Evolutionary conservation across 2,888 invertebrate genomes (phyloP), one percentile per base, ranked within the genome.

Genomic region (Rhingia campestris): DNA sequence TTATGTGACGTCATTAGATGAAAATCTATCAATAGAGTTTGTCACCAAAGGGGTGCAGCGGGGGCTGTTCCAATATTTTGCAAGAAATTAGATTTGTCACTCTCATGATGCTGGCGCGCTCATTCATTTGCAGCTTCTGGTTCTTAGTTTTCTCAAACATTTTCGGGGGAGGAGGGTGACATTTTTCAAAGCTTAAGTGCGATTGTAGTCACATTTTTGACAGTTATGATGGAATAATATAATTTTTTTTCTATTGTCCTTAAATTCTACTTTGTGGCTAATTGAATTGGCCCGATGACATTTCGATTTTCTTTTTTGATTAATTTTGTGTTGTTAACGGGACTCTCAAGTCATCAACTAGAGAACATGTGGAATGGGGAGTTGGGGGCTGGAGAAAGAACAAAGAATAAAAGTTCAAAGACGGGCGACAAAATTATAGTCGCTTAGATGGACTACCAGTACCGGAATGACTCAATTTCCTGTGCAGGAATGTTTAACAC

Each of bases 1-100:
- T 88, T 88, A 88, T 85, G 86, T 88, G 87, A 88, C 87, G 88
- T 88, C 87, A 88, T 88, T 88, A 87, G 86, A 86, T 87, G 74
- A 80, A 84, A 80, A 75, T 84, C 80, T 80, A 80, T 70, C 84
- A 45, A 80, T 70, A 54, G 69, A 69, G 4, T 30, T 9, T 12
- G 59, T 22, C 61, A 37, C 33, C 45, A 47, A 56, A 39, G 41
- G 41, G 43, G 9, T 51, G 37, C 22, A 30, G 35, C 39, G 22
- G 43, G 61, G 43, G 32, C 43, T 37, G 63, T 82, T 79, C 82
- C 22, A 22, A 84, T 74, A 84, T 84, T 84, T 84, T 84, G 69
- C 41, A 79, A 53, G 70, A 84, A 84, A 84, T 84, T 84, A 84
- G 80, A 84, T 84, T 84, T 74, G 67, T 53, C 49, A 67, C 63